Evolutionary conservation across 2,797 vertebrate species (phyloP).

Genomic region (Pachyuromys duprasi): DNA sequence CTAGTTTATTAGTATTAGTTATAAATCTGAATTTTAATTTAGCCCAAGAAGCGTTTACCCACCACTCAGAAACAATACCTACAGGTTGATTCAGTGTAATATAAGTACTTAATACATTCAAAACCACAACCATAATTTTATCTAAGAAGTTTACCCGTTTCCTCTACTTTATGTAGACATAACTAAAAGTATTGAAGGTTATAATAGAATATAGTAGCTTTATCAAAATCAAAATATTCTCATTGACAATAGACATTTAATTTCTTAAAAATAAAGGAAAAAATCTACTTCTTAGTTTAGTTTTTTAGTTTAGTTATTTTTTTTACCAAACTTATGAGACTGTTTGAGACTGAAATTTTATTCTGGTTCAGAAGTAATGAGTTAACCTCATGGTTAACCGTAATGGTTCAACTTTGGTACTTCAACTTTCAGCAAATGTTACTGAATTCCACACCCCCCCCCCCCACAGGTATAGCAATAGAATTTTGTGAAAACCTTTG

Average conservation of each 20-base stretch:
- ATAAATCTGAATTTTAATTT: background rate
- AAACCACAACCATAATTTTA: background rate
- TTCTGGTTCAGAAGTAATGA: background rate
- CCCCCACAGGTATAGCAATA: background rate
- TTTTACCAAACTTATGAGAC: background rate
- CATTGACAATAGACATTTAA: background rate
- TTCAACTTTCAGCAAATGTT: background rate
- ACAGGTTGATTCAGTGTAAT: background rate
- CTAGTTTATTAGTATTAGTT: background rate
- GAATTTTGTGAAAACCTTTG: background rate
- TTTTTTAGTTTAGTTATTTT: no score
- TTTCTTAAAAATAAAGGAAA: background rate
- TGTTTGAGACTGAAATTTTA: background rate
- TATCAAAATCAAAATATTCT: background rate
- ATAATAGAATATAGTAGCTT: background rate
- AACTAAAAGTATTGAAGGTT: background rate
- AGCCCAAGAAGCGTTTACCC: no score
- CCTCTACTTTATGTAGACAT: background rate
- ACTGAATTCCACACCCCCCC: no score
- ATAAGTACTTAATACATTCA: background rate
- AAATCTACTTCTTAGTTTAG: background rate
- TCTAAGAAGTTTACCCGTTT: no score
- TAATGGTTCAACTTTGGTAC: background rate
- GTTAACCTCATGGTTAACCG: background rate
- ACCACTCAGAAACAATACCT: no score